Base-by-base conservation (phyloP, 2,888 invertebrate genomes). In the Petrophora chlorosata region DNA sequence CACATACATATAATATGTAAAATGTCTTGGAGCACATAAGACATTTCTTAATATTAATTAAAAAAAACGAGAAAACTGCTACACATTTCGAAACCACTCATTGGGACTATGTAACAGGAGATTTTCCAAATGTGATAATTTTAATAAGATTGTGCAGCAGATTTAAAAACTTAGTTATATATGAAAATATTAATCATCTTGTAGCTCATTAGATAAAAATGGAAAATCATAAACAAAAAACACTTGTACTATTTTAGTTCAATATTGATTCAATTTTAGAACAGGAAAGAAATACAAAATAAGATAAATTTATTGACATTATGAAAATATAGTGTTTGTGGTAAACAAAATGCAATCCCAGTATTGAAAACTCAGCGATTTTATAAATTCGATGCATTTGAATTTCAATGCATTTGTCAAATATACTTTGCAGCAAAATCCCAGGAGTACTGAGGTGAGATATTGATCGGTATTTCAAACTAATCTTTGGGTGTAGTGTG, bases 1-100 rank as follows among this genome's bases (percentile, higher is more conserved):
- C 81, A 85, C 77, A 82, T 57, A 85, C 81, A 85, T 76, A 82
- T 57, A 10, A 44, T 51, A 58, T 64, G 66, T 75, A 73, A 76
- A 73, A 81, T 73, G 74, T 79, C 77, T 66, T 73, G 69, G 70
- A 75, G 76, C 70, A 71, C 54, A 51, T 63, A 65, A 73, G 72
- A 79, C 76, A 77, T 79, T 70, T 67, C 67, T 71, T 75, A 73
- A 71, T 69, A 69, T 73, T 70, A 47, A 45, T 52, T 41, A 49
- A 52, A 48, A 52, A 79, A 74, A 75, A 76, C 67, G 67, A 75
- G 67, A 71, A 73, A 73, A 76, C 74, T 78, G 76, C 80, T 80
- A 81, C 77, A 79, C 73, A 72, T 71, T 76, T 73, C 60, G 69
- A 75, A 72, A 70, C 68, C 56, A 78, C 77, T 73, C 80, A 83